Percentiles rank a stretch among this genome's conserved stretches.
phyloP scores from a whole-genome alignment of 2,797 vertebrate genomes.

The Sternarchorhynchus goeldii region DNA sequence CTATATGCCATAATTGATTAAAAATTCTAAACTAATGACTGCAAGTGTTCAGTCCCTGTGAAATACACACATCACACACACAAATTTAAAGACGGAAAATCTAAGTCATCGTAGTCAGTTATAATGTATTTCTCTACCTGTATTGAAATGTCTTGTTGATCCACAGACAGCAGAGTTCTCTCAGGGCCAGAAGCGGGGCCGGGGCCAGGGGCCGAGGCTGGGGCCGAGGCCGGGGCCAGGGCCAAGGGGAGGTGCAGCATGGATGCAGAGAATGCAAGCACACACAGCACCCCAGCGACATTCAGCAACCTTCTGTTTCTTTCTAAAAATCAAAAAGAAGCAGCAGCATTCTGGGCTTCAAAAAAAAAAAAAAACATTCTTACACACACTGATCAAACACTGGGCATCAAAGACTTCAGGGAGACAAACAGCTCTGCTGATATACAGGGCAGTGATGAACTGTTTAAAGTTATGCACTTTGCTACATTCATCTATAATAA shows the following conservation, averaged over 20 bases:
- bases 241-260: slow-evolving; percentile 54
- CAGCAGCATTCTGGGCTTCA: not conserved
- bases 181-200: slow-evolving; percentile 47
- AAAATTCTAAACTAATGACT: no score
- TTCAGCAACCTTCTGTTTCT: slow-evolving; percentile 69
- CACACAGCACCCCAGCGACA: slow-evolving; percentile 66
- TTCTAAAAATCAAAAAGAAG: not conserved
- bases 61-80: not conserved
- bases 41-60: not conserved
- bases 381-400: not conserved
- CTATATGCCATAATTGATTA: no score
- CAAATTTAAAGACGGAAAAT: not conserved
- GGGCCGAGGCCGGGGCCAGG: not conserved
- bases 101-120: not conserved
- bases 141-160: not conserved
- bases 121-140: slow-evolving; percentile 58
- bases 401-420: not conserved
- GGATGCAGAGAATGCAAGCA: slow-evolving; percentile 68
- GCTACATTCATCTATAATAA: not conserved
- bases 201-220: no score
- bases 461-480: not conserved
- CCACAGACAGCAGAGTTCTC: slow-evolving; percentile 75
- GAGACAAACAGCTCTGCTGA: not conserved
- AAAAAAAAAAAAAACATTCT: slow-evolving; percentile 34
- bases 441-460: slow-evolving; percentile 1